phyloP scores from a whole-genome alignment of 2,888 invertebrate genomes.

The Holacanthella duospinosa region DNA sequence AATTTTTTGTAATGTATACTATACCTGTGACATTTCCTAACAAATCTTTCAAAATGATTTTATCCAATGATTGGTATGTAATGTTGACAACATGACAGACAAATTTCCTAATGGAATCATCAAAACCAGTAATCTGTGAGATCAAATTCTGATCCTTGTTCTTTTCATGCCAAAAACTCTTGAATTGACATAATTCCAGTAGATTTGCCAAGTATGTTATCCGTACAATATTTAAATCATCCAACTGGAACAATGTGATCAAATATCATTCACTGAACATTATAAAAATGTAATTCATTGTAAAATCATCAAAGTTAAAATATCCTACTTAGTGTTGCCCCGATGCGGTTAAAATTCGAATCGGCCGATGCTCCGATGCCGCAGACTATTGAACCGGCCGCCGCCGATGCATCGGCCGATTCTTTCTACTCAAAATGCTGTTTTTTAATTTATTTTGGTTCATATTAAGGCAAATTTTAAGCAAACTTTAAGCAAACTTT shows the following conservation, averaged over 20 bases:
- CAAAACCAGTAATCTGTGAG: conserved; percentile 72
- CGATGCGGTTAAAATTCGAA: no score
- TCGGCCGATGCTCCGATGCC: no score
- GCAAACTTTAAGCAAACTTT: no score
- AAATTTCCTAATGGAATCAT: conserved; percentile 90
- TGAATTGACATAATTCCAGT: conserved; percentile 86
- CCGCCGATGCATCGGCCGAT: no score
- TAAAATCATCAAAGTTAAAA: no score
- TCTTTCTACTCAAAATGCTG: no score
- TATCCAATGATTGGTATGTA: conserved; percentile 89
- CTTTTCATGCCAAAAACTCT: conserved; percentile 44
- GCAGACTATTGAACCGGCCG: no score
- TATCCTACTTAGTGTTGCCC: no score
- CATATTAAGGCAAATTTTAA: no score
- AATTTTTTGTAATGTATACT: no score
- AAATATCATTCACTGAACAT: background rate
- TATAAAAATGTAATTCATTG: conserved; percentile 4
- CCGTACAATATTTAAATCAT: conserved; percentile 72
- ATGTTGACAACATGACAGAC: conserved; percentile 95
- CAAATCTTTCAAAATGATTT: conserved; percentile 64
- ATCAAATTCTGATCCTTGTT: conserved; percentile 28
- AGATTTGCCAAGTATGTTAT: conserved; percentile 82
- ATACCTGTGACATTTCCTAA: conserved; percentile 81
- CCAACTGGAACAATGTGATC: conserved; percentile 53
- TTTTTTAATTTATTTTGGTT: no score